phyloP scores from a whole-genome alignment of 2,888 invertebrate genomes.

The Acrobasis consociella region DNA sequence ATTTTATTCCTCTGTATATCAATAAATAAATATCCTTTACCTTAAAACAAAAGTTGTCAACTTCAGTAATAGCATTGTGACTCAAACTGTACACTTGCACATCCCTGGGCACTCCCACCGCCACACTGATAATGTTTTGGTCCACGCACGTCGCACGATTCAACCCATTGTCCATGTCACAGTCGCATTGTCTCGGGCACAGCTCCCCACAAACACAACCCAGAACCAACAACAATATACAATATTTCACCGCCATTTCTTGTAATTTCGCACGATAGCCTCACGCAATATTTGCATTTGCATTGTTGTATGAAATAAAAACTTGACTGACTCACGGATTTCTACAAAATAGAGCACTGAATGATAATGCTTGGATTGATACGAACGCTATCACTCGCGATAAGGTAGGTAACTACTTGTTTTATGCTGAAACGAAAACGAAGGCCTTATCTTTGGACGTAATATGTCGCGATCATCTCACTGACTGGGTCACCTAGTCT shows the following conservation, averaged over 20 bases:
- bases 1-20: too few relatives aligned
- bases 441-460: conserved; percentile 30
- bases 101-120: conserved; percentile 81
- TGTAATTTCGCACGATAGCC: conserved; percentile 36
- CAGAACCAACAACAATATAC: conserved; percentile 39
- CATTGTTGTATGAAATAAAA: conserved; percentile 52
- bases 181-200: conserved; percentile 82
- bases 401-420: conserved; percentile 65
- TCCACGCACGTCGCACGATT: conserved; percentile 80
- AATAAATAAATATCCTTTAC: conserved; percentile 48
- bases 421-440: conserved; percentile 35
- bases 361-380: conserved; percentile 56
- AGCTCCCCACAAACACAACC: conserved; percentile 43
- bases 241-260: conserved; percentile 58
- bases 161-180: conserved; percentile 75
- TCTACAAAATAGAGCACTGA: conserved; percentile 54
- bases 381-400: conserved; percentile 58
- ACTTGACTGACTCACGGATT: conserved; percentile 48
- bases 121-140: conserved; percentile 82
- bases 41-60: conserved; percentile 84
- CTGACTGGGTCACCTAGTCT: conserved; percentile 14
- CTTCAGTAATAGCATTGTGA: conserved; percentile 83
- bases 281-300: conserved; percentile 38
- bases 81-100: conserved; percentile 85
- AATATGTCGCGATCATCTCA: conserved; percentile 9